These are phyloP conservation scores for Oligia strigilis DNA, from an alignment of 2,888 invertebrate species.

Conservation along the genomic window DNA sequence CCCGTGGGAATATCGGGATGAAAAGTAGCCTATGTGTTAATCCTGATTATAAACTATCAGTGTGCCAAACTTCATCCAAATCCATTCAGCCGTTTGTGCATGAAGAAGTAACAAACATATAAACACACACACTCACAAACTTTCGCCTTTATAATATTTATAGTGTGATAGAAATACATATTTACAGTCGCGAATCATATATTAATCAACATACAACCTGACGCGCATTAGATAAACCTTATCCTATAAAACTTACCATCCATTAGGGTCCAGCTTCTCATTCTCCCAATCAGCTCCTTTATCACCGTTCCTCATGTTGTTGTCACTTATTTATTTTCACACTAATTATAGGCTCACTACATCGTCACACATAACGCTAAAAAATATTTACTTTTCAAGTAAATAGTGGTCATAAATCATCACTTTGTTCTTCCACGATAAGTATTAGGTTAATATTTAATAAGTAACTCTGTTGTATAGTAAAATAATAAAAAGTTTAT, in stretches of 20 bases:
- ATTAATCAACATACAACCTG: no score
- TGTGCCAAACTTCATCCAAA: no score
- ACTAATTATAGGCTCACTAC: constrained; percentile 50
- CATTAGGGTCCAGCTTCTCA: constrained; percentile 82
- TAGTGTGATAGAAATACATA: no score
- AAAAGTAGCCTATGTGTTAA: no score
- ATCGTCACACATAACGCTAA: constrained; percentile 61
- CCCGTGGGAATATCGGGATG: no score
- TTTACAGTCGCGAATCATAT: no score
- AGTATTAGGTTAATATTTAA: not conserved
- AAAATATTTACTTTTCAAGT: constrained; percentile 11
- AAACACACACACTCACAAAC: no score
- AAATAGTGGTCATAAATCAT: constrained; percentile 11
- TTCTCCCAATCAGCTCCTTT: constrained; percentile 79
- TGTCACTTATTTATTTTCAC: constrained; percentile 57
- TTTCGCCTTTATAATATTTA: no score
- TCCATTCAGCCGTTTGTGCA: no score
- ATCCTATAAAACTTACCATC: constrained; percentile 76
- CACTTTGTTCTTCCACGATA: not conserved
- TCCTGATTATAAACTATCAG: no score
- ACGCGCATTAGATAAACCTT: not conserved
- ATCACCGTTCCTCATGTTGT: constrained; percentile 73
- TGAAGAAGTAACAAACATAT: no score
- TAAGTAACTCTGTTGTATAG: constrained; percentile 41
- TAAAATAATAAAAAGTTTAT: no score